Evolutionary conservation across 2,888 invertebrate genomes (phyloP), one percentile per base, ranked within the genome.

Genomic region (Cactoblastis cactorum): DNA sequence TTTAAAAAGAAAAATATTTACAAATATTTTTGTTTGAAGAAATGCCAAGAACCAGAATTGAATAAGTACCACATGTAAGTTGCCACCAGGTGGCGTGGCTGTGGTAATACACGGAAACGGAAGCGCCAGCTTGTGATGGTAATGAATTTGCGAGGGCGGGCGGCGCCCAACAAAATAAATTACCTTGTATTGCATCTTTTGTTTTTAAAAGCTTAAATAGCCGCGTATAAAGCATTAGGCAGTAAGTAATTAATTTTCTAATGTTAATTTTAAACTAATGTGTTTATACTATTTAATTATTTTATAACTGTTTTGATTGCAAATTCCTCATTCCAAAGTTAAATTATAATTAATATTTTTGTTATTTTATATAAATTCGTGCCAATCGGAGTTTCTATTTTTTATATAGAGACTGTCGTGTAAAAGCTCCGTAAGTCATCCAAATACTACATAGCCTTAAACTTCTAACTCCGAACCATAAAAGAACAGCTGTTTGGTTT

Each of bases 71-170:
- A 19, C 35, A 14, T 6, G 1, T 8, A 48, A 24, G 9, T 17
- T 11, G 6, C 33, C 32, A 12, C 18, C 4, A 9, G n/a, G 14
- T 41, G 39, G 8, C 18, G 18, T 48, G 48, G 52, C 49, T 50
- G 53, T 56, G 52, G 50, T 69, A 57, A 50, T 49, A 58, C 63
- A 57, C 78, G 87, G 85, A 86, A 85, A 77, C 87, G 86, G 87
- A 87, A 88, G 86, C 80, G 74, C 76, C 79, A 73, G 79, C 74
- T 83, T 80, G 77, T 80, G 74, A 73, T 74, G 65, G 83, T 88
- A 88, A 88, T 88, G 86, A 88, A 88, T 87, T 87, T 80, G 85
- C 84, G 73, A 64, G 77, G 83, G 85, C 76, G 80, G 82, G 75
- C 77, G 82, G 74, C 81, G 80, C 83, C 82, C 80, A 75, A 74